Base-by-base conservation (phyloP, 2,797 vertebrate genomes). In the Nyctalus aviator region DNA sequence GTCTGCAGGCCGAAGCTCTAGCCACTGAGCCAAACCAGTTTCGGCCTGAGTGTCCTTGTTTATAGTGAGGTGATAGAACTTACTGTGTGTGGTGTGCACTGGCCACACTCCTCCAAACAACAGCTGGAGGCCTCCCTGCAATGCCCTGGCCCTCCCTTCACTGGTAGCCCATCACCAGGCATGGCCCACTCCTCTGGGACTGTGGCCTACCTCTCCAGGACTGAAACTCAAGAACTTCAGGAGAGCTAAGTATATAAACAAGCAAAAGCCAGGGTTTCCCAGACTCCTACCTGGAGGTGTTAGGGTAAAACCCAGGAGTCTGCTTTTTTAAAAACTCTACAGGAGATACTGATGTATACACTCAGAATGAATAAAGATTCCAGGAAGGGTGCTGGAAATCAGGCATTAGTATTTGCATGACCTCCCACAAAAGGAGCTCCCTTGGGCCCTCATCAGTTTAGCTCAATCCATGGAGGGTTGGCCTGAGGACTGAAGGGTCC, bases 31-130 rank as follows among this genome's bases (percentile, higher is more conserved):
- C 37, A 41, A 41, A 41, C 37, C 6, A 6, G 37, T 41, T 41
- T 41, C 6, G 37, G 37, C 37, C 37, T 41, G 41, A 44, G 41
- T 12, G 14, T 23, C 66, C 50, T 57, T 46, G 11, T 37, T 77
- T 57, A 44, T 14, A 2, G 13, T 8, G 32, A 35, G n/a, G 27
- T 8, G 11, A 14, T 20, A 50, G n/a, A 75, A 20, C 2, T n/a
- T 15, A 84, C 50, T 23, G 3, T 14, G 41, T 6, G 11, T 14
- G 5, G 27, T 15, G 4, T 1, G 0, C 1, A 21, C 4, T 25
- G 10, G 2, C 37, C 5, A 3, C 59, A 79, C 18, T 8, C 1
- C 55, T 90, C 53, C 30, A 7, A 35, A 32, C 2, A 2, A 6
- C 21, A 17, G 7, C 21, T 18, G 4, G 32, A 71, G 46, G 12